These are phyloP conservation scores for Beris morrisii DNA, from an alignment of 2,888 invertebrate species.

Conservation along the genomic window DNA sequence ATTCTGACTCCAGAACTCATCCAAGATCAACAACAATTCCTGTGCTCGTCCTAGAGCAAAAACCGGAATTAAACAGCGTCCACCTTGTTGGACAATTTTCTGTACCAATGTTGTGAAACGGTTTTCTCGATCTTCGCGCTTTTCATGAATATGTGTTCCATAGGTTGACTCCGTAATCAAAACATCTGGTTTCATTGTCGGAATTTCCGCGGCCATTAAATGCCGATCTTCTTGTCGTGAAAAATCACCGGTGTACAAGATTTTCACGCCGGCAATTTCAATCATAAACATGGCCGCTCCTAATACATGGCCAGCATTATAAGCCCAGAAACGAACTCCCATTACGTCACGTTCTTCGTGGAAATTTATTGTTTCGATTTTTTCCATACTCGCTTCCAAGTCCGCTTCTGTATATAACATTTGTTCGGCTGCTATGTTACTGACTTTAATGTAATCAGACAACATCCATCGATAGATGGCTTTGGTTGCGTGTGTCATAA, in stretches of 20 bases:
- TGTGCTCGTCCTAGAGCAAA: constrained; percentile 98
- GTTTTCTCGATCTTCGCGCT: constrained; percentile 92
- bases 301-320: constrained; percentile 97
- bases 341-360: constrained; percentile 97
- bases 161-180: constrained; percentile 98
- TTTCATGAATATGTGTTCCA: constrained; percentile 98
- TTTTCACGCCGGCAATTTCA: constrained; percentile 97
- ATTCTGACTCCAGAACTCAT: constrained; percentile 98
- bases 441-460: constrained; percentile 99
- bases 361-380: constrained; percentile 97
- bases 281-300: constrained; percentile 99
- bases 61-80: constrained; percentile 96
- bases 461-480: constrained; percentile 98
- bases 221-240: constrained; percentile 98
- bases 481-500: constrained; percentile 99
- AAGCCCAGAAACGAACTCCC: constrained; percentile 97
- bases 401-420: constrained; percentile 98
- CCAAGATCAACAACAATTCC: constrained; percentile 89
- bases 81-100: constrained; percentile 96
- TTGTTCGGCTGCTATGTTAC: constrained; percentile 95
- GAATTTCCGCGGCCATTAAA: constrained; percentile 99
- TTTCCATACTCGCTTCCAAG: constrained; percentile 96
- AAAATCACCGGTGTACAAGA: constrained; percentile 97
- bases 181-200: constrained; percentile 93
- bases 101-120: constrained; percentile 92